Percentiles rank a stretch among this genome's conserved stretches.
Evolutionary conservation across 1,140 invertebrate genomes (phyloP).

Genomic region (Thalassaphorura encarpata): DNA sequence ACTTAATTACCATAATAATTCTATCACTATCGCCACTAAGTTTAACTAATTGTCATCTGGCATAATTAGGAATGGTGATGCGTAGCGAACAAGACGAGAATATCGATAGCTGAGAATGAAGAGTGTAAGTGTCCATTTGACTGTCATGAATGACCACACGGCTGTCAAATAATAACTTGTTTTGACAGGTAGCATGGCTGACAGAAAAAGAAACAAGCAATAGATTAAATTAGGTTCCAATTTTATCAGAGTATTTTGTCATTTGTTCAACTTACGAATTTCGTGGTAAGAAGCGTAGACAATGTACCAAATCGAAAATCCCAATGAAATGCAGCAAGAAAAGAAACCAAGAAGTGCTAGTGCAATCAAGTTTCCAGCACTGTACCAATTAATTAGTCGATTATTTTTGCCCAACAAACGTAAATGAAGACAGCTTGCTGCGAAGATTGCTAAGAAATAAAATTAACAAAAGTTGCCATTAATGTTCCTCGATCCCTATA

Average conservation of each 20-base stretch:
- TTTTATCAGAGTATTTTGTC: not conserved
- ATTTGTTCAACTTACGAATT: constrained; percentile 30
- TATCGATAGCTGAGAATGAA: constrained; percentile 23
- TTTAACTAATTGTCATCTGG: constrained; percentile 11
- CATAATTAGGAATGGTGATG: constrained; percentile 29
- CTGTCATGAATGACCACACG: constrained; percentile 28
- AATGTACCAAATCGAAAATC: constrained; percentile 29
- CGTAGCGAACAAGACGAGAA: constrained; percentile 24
- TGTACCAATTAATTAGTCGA: constrained; percentile 24
- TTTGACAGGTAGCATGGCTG: constrained; percentile 25
- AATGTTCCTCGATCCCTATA: too few species aligned
- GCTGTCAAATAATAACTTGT: constrained; percentile 27
- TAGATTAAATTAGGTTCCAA: too few species aligned
- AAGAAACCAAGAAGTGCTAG: constrained; percentile 23
- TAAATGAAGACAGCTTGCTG: constrained; percentile 26
- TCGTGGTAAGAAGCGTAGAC: constrained; percentile 26
- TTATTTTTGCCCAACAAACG: constrained; percentile 20
- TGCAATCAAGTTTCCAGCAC: constrained; percentile 17
- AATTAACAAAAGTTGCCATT: constrained; percentile 5
- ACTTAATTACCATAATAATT: not conserved
- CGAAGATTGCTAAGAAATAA: constrained; percentile 22
- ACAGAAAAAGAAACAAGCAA: constrained; percentile 5
- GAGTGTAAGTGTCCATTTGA: constrained; percentile 26
- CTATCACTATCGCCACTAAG: not conserved
- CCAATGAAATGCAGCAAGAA: constrained; percentile 20